phyloP scores from a whole-genome alignment of 1,140 invertebrate genomes.

The Lepidostoma basale region DNA sequence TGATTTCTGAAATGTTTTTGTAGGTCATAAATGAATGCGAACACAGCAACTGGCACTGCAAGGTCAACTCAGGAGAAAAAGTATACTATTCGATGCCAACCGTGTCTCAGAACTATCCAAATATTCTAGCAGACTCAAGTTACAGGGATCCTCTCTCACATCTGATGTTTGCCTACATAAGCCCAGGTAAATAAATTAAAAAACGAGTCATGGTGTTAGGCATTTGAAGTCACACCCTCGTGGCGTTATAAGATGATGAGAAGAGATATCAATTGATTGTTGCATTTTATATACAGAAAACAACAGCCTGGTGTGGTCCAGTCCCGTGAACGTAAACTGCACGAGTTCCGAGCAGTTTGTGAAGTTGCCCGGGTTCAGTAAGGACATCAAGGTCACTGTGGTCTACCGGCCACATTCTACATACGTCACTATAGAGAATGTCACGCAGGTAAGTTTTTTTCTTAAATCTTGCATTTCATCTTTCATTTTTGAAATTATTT shows the following conservation, averaged over 20 bases:
- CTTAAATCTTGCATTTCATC: background rate
- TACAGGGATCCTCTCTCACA: constrained; percentile 16
- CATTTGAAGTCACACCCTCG: too few relatives aligned
- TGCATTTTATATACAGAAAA: background rate
- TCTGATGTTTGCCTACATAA: constrained; percentile 35
- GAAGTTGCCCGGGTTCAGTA: constrained; percentile 32
- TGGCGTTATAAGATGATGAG: too few relatives aligned
- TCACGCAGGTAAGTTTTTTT: constrained; percentile 33
- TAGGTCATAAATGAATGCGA: constrained; percentile 47
- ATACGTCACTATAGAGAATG: constrained; percentile 35
- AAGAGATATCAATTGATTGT: background rate
- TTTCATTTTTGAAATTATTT: background rate
- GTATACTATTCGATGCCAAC: constrained; percentile 53
- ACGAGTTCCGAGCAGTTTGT: constrained; percentile 34
- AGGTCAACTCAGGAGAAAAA: constrained; percentile 42
- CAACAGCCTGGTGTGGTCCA: constrained; percentile 24
- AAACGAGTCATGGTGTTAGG: too few relatives aligned
- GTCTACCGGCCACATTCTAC: constrained; percentile 31
- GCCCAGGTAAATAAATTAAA: constrained; percentile 19
- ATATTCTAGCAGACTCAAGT: constrained; percentile 26
- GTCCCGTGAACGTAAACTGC: constrained; percentile 32
- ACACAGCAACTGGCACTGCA: constrained; percentile 51
- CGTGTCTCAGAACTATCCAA: constrained; percentile 51
- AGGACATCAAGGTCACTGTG: constrained; percentile 40
- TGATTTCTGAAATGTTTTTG: too few relatives aligned